A percentile compares a stretch with the other conserved stretches of the same genome.
Conservation (phyloP, 2,888 invertebrate genomes). For the Caenorhabditis afra region DNA sequence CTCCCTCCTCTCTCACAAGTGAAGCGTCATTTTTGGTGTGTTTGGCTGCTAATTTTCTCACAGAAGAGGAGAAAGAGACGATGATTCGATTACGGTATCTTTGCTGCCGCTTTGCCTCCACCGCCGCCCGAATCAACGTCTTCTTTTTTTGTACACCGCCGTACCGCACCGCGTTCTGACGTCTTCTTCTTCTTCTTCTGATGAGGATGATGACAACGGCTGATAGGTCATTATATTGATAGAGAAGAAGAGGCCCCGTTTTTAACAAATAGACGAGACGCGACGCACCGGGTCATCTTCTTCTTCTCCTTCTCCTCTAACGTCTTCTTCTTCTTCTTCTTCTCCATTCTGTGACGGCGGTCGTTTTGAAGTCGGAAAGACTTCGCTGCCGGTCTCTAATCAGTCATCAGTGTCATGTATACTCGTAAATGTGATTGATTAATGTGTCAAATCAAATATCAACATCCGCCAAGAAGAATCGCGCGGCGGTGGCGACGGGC, state of each 20-base stretch:
- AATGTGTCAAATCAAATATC: slow-evolving; percentile 64
- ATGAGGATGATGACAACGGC: slow-evolving; percentile 7
- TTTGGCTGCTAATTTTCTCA: too few relatives aligned
- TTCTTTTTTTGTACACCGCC: slow-evolving; percentile 16
- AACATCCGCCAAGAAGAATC: slow-evolving; percentile 12
- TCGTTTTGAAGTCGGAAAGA: slow-evolving; percentile 28
- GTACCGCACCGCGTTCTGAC: slow-evolving; percentile 19
- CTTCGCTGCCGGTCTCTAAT: not conserved
- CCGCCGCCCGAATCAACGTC: not conserved
- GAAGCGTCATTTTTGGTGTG: too few relatives aligned
- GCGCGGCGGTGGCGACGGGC: too few relatives aligned
- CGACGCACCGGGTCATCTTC: not conserved
- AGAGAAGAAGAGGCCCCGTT: slow-evolving; percentile 20
- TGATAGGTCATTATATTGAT: slow-evolving; percentile 52
- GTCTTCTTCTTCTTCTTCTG: too few relatives aligned
- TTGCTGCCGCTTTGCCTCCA: not conserved
- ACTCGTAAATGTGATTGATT: slow-evolving; percentile 65
- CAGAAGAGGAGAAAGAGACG: too few relatives aligned
- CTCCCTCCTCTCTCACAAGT: too few relatives aligned
- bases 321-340: slow-evolving; percentile 15
- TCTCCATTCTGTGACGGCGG: slow-evolving; percentile 3
- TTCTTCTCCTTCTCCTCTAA: slow-evolving; percentile 3
- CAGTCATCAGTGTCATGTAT: slow-evolving; percentile 35
- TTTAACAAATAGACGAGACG: slow-evolving; percentile 47
- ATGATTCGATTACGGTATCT: slow-evolving; percentile 57